phyloP scores from a whole-genome alignment of 2,797 vertebrate species.

The Etheostoma nigrum region DNA sequence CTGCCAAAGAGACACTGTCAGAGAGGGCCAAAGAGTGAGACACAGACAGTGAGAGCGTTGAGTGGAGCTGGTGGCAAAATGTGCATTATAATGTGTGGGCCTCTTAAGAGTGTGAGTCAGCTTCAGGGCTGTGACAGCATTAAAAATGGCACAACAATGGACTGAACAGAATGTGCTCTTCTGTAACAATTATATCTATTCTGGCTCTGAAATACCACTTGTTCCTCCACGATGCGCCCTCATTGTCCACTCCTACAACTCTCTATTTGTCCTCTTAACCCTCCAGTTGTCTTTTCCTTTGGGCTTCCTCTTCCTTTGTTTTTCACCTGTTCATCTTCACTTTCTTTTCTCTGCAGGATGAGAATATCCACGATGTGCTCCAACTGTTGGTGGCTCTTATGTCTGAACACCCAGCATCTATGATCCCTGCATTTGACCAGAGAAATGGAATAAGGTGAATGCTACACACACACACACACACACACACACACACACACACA shows the following conservation, averaged over 20 bases:
- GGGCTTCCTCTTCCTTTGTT: slow-evolving; percentile 18
- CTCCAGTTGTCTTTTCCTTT: slow-evolving; percentile 20
- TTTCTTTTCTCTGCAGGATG: slow-evolving; percentile 87
- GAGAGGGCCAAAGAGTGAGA: slow-evolving; percentile 12
- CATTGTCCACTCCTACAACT: slow-evolving; percentile 30
- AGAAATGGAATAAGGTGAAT: slow-evolving; percentile 97
- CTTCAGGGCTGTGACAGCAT: slow-evolving; percentile 62
- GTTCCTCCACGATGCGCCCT: slow-evolving; percentile 40
- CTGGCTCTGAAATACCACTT: slow-evolving; percentile 61
- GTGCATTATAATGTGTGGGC: slow-evolving; percentile 65
- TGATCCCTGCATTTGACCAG: slow-evolving; percentile 99
- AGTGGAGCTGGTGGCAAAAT: slow-evolving; percentile 63
- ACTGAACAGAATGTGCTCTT: slow-evolving; percentile 76
- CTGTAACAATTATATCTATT: slow-evolving; percentile 73
- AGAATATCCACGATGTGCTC: slow-evolving; percentile 99
- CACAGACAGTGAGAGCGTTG: slow-evolving; percentile 17
- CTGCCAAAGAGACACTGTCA: slow-evolving; percentile 12
- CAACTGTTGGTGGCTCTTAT: slow-evolving; percentile 97
- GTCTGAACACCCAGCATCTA: slow-evolving; percentile 99
- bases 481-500: too few relatives aligned
- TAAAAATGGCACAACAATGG: slow-evolving; percentile 71
- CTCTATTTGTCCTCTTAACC: slow-evolving; percentile 53
- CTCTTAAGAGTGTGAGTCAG: slow-evolving; percentile 77
- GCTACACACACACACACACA: neutral
- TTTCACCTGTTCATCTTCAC: slow-evolving; percentile 37